Conservation (phyloP, 2,888 invertebrate species). For the Merodon equestris region DNA sequence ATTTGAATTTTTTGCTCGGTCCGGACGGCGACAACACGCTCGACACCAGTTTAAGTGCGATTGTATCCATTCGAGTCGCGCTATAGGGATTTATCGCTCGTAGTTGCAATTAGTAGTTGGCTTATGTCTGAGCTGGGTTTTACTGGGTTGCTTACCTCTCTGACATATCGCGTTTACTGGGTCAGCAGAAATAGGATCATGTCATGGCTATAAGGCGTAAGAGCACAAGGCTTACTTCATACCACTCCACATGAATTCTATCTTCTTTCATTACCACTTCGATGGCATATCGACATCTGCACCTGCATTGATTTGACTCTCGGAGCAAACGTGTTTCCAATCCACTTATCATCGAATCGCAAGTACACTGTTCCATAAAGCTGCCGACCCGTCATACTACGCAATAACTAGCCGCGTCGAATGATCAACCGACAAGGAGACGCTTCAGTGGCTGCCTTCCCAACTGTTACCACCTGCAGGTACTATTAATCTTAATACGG, state of each 20-base stretch:
- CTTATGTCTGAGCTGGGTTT: too few species aligned
- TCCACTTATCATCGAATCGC: constrained; percentile 16
- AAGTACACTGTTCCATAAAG: not conserved
- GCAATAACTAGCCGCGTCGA: too few species aligned
- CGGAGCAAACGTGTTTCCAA: constrained; percentile 27
- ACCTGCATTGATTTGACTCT: constrained; percentile 47
- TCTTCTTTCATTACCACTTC: too few species aligned
- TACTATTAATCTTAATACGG: constrained; percentile 62
- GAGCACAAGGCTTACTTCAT: too few species aligned
- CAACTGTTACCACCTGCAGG: constrained; percentile 57
- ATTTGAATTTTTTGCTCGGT: constrained; percentile 14
- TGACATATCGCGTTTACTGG: too few species aligned
- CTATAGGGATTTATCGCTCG: constrained; percentile 57
- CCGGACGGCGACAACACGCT: constrained; percentile 20
- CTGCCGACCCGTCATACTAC: not conserved
- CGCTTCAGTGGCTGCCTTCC: constrained; percentile 19
- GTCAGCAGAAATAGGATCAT: too few species aligned
- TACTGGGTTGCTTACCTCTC: too few species aligned
- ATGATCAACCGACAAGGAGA: not conserved
- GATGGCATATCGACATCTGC: constrained; percentile 22
- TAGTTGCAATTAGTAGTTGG: too few species aligned
- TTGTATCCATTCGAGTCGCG: constrained; percentile 58
- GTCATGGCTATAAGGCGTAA: too few species aligned
- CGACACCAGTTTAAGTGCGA: constrained; percentile 52
- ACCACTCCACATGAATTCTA: too few species aligned